Evolutionary conservation across 2,888 invertebrate genomes (phyloP).

Genomic region (Seladonia tumulorum): DNA sequence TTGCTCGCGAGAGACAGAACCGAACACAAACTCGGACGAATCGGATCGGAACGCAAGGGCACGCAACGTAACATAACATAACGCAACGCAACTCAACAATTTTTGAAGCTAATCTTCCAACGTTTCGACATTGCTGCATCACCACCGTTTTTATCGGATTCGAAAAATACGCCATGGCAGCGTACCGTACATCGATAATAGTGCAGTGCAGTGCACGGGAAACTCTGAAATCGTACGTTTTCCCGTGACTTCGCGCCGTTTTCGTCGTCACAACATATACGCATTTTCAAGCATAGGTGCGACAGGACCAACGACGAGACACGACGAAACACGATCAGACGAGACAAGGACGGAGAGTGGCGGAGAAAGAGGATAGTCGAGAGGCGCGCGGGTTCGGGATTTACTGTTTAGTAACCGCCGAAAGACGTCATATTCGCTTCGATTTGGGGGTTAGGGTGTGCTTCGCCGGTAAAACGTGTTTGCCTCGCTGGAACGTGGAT

Average conservation of each 20-base stretch:
- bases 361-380: conserved; percentile 5
- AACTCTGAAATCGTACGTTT: conserved; percentile 15
- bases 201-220: conserved; percentile 69
- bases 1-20: background rate
- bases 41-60: no score
- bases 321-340: conserved; percentile 20
- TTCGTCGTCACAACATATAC: background rate
- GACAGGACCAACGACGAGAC: conserved; percentile 27
- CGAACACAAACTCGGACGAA: background rate
- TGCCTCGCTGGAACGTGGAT: conserved; percentile 47
- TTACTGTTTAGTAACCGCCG: conserved; percentile 25
- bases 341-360: conserved; percentile 16
- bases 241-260: conserved; percentile 28
- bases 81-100: background rate
- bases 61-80: background rate
- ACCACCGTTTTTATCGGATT: conserved; percentile 25
- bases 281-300: conserved; percentile 4
- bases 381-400: conserved; percentile 33
- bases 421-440: conserved; percentile 52
- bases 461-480: conserved; percentile 52
- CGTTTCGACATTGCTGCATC: background rate
- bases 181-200: conserved; percentile 46
- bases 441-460: conserved; percentile 58
- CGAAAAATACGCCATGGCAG: conserved; percentile 23
- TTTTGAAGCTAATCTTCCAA: conserved; percentile 26